Conservation (phyloP, 2,797 vertebrate species). For the Phaenicophaeus curvirostris region DNA sequence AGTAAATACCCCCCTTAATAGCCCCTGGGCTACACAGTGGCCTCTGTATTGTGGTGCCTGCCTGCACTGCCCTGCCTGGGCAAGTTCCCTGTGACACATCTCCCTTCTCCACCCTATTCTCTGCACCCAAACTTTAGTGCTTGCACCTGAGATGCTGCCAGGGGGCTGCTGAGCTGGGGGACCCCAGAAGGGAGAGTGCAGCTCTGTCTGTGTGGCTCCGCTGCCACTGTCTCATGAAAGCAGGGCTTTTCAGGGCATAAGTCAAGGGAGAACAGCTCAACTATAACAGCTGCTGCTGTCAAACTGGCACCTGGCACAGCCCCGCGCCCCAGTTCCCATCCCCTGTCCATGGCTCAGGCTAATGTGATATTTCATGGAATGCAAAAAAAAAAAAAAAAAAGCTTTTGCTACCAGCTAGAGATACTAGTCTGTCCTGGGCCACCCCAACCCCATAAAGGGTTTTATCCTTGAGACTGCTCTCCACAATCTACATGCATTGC, state of each 20-base stretch:
- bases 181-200: background rate
- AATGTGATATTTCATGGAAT: background rate
- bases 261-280: background rate
- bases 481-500: fast-evolving
- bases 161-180: background rate
- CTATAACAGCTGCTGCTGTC: background rate
- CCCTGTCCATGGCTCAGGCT: fast-evolving
- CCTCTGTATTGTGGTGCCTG: fast-evolving
- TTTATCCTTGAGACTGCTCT: background rate
- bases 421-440: background rate
- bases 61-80: background rate
- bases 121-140: background rate
- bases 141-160: background rate
- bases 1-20: background rate
- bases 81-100: background rate
- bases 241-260: background rate
- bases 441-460: background rate
- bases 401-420: background rate
- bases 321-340: background rate
- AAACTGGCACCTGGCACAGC: background rate
- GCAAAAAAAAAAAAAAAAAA: background rate
- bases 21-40: fast-evolving
- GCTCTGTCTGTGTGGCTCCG: background rate
- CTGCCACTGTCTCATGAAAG: background rate
- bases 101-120: background rate